Evolutionary conservation across 1,140 invertebrate species (phyloP), one percentile per base, ranked within the genome.

Genomic region (Bradynema listronoti): DNA sequence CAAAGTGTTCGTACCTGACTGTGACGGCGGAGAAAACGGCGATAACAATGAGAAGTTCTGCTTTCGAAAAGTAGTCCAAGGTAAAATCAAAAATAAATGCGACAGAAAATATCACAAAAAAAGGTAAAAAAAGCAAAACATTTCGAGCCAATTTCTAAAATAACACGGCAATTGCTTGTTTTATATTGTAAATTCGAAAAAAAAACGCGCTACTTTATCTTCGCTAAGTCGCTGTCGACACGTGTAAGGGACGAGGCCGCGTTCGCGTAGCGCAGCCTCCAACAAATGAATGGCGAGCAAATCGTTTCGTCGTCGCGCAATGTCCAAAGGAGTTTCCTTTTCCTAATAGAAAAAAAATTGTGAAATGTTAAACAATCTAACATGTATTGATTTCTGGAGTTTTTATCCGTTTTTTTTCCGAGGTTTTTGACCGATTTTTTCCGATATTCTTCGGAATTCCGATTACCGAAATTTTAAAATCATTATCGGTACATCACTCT

Each of bases 121-220:
- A 93, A 22, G 92, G 92, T 61, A 88, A 87, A 56, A 85, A 83
- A 59, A 88, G 85, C 85, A 91, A 90, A 46, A 87, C 86, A 83
- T 87, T 89, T 84, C 86, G 90, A 69, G 87, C 81, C 69, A 91
- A 80, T 79, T 85, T 85, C 89, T 91, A 83, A 52, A 85, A 85
- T 70, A 71, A n/a, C n/a, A n/a, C n/a, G n/a, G n/a, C n/a, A n/a
- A n/a, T n/a, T n/a, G n/a, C n/a, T n/a, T n/a, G n/a, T 59, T 83
- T 84, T 51, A 82, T 11, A 39, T 39, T 39, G 36, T 39, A 39
- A 39, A 39, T 11, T 39, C 36, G 19, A 39, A 11, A 39, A 11
- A 39, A 11, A 39, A 39, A 11, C 19, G 36, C 81, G 62, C 83
- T 79, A 80, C 25, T 81, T 78, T 76, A 82, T 78, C 82, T 75